Conservation (phyloP, 2,888 invertebrate genomes). For the Drosophila quinaria region DNA sequence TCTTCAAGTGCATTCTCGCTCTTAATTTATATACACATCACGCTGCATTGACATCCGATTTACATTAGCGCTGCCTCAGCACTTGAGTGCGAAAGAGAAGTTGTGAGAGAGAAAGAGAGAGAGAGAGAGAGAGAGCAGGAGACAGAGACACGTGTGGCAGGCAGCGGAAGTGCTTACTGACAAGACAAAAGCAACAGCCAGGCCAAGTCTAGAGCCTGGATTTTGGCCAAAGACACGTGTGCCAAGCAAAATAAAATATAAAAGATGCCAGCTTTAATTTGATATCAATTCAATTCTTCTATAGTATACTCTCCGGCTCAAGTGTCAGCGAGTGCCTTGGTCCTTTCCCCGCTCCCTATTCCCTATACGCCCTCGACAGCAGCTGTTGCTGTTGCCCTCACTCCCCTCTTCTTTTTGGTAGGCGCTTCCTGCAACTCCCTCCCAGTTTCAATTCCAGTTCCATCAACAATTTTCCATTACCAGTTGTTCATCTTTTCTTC, state of each 20-base stretch:
- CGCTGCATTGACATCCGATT: conserved; percentile 84
- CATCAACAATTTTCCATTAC: conserved; percentile 13
- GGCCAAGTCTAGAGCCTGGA: conserved; percentile 29
- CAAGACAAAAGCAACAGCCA: conserved; percentile 29
- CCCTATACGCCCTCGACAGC: conserved; percentile 53
- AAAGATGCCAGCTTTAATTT: conserved; percentile 60
- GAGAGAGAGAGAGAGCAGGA: conserved; percentile 13
- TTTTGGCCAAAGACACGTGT: conserved; percentile 64
- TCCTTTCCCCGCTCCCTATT: conserved; percentile 14
- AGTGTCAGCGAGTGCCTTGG: conserved; percentile 69
- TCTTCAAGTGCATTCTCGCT: conserved; percentile 35
- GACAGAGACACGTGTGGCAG: conserved; percentile 56
- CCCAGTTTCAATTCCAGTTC: conserved; percentile 31
- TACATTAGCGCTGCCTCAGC: conserved; percentile 81
- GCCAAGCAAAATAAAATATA: conserved; percentile 10
- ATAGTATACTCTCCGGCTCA: conserved; percentile 53
- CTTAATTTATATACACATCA: conserved; percentile 83
- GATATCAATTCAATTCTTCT: conserved; percentile 67
- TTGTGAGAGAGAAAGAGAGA: background rate
- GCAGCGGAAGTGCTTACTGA: conserved; percentile 66
- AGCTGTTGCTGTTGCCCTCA: conserved; percentile 41
- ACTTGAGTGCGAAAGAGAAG: conserved; percentile 17
- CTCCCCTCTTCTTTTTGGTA: conserved; percentile 44
- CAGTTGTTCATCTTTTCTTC: conserved; percentile 43
- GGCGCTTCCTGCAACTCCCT: conserved; percentile 85